Evolutionary conservation across 2,797 vertebrate genomes (phyloP).

Genomic region (Siniperca undulata): DNA sequence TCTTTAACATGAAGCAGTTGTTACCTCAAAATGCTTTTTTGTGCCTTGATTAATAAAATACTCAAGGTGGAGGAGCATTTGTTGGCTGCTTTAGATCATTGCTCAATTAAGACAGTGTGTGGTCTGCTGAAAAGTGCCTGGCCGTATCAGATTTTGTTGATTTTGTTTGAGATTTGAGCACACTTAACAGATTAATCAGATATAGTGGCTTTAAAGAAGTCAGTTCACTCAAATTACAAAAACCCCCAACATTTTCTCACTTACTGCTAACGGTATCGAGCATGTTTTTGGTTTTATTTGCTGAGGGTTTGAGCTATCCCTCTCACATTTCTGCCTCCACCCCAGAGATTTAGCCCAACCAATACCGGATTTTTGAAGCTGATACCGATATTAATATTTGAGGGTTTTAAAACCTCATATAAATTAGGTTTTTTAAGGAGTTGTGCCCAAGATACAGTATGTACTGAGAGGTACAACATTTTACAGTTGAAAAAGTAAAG

Average conservation of each 20-base stretch:
- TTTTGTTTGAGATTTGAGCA: neutral
- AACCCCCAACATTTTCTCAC: neutral
- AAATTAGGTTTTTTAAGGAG: neutral
- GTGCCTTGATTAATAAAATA: neutral
- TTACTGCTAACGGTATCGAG: neutral
- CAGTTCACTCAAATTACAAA: neutral
- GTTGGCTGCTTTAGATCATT: slow-evolving; percentile 26
- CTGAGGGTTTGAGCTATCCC: neutral
- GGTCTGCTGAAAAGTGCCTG: neutral
- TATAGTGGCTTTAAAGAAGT: neutral
- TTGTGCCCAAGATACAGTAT: neutral
- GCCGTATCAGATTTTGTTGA: slow-evolving; percentile 29
- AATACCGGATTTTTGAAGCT: neutral
- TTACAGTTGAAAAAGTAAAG: neutral
- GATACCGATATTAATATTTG: neutral
- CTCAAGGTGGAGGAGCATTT: slow-evolving; percentile 34
- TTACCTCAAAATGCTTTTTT: slow-evolving; percentile 40
- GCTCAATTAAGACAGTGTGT: slow-evolving; percentile 31
- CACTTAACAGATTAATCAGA: neutral
- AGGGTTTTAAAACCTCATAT: neutral
- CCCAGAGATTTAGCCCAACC: neutral
- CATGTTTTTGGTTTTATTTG: neutral
- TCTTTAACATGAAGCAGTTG: slow-evolving; percentile 31
- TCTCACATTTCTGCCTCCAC: neutral
- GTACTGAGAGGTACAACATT: neutral